Conservation (phyloP, 2,113 vertebrate genomes). For the Poeciliopsis retropinna region DNA sequence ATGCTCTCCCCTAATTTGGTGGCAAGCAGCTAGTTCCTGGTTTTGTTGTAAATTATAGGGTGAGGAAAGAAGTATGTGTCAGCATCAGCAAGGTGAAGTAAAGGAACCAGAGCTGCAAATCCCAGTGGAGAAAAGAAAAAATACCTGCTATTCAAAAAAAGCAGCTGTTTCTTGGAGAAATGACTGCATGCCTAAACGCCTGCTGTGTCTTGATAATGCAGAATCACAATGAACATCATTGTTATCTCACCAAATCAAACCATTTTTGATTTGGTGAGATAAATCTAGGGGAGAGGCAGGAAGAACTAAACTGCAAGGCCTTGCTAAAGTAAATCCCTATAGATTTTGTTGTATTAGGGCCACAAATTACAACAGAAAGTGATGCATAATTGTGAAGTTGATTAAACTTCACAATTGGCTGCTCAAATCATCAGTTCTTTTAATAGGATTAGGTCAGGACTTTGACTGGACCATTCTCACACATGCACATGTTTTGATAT, state of each 20-base stretch:
- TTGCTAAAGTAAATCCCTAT: no score
- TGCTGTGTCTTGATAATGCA: constrained; percentile 22
- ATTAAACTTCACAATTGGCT: no score
- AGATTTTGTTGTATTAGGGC: no score
- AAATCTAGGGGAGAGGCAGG: not conserved
- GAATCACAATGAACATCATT: constrained; percentile 15
- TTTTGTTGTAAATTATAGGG: constrained; percentile 39
- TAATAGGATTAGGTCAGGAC: no score
- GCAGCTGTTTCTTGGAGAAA: constrained; percentile 55
- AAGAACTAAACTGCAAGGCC: no score
- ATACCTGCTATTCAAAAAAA: constrained; percentile 23
- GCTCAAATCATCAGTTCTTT: no score
- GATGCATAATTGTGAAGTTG: no score
- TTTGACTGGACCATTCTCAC: no score
- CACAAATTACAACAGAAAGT: no score
- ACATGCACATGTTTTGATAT: no score
- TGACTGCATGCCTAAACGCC: constrained; percentile 33
- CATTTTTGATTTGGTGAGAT: not conserved
- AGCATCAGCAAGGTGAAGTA: constrained; percentile 41
- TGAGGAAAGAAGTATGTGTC: constrained; percentile 47
- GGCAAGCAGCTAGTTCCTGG: constrained; percentile 52
- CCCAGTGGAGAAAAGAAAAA: constrained; percentile 37
- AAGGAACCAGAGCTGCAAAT: constrained; percentile 29
- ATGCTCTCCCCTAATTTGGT: constrained; percentile 46
- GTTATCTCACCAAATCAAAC: no score